Evolutionary conservation across 92 coral and sea anemone genomes (phyloP), one percentile per base, ranked within the genome.

Genomic region (Plumapathes pennacea): DNA sequence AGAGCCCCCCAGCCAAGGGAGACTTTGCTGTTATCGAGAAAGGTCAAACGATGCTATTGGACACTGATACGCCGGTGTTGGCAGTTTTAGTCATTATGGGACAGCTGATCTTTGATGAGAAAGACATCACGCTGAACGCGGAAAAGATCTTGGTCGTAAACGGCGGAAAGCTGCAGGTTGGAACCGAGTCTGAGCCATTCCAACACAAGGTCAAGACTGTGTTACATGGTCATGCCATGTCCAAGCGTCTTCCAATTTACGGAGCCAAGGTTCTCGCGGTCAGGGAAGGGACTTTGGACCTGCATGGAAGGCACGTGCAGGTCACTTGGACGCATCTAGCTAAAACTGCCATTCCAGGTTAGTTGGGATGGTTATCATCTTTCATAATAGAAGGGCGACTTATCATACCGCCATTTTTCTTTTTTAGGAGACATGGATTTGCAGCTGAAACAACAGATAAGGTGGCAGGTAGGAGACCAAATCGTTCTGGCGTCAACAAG

Each of bases 241-340:
- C 84, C 22, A 67, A 67, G 28, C 74, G 74, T 39, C 40, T 90
- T 58, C 97, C 97, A 42, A 78, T 90, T 47, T 90, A 77, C 69
- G 97, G 97, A 32, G 77, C 97, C 9, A 90, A 90, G 72, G 91
- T 83, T 8, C 60, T 90, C 60, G 97, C 89, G 2, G 84, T 90
- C 0, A 72, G 97, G 18, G 87, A 90, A 63, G 97, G 97, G 37
- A 81, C 79, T 41, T 54, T 90, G 60, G 97, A 88, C 62, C 64
- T 90, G 63, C 97, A 90, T 52, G 97, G 97, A 19, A 47, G 60
- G 56, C 87, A 72, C 25, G 80, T 90, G 25, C 79, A 75, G 8
- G 54, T 85, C 86, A 85, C 97, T 48, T 90, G 97, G 97, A 90
- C 97, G 3, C 83, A 76, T 24, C 74, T 90, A 38, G 85, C 86